Evolutionary conservation across 2,888 invertebrate genomes (phyloP).

Genomic region (Lithodes maja): DNA sequence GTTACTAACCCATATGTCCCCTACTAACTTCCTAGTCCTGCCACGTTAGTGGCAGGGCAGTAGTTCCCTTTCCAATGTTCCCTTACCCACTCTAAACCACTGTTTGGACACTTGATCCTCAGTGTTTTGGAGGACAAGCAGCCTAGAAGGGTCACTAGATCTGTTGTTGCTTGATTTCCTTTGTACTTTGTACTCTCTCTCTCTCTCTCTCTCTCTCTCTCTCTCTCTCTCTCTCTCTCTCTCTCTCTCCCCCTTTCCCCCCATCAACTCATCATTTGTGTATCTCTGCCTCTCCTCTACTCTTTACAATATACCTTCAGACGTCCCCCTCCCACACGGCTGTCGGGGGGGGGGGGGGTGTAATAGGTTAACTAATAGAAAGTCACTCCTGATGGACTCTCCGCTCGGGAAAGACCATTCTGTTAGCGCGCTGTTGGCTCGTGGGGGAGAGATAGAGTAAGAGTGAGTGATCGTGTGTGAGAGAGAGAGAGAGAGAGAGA

Average conservation of each 20-base stretch:
- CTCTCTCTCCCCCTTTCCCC: too few relatives aligned
- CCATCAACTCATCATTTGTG: too few relatives aligned
- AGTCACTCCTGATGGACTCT: neutral
- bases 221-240: neutral
- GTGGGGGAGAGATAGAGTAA: slow-evolving; percentile 15
- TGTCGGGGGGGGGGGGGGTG: neutral
- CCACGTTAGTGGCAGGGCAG: too few relatives aligned
- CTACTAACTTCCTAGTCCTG: too few relatives aligned
- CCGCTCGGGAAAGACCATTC: too few relatives aligned
- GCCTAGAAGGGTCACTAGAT: too few relatives aligned
- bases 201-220: neutral
- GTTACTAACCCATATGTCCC: too few relatives aligned
- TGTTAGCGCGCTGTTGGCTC: neutral
- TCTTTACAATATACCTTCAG: too few relatives aligned
- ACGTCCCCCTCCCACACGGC: neutral
- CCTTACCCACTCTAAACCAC: neutral
- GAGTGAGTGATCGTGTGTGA: slow-evolving; percentile 13
- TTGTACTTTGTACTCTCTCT: neutral
- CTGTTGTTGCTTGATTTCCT: too few relatives aligned
- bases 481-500: slow-evolving; percentile 6
- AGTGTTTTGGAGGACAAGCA: too few relatives aligned
- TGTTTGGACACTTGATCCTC: neutral
- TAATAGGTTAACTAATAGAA: neutral
- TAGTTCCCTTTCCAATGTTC: too few relatives aligned
- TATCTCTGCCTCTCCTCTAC: too few relatives aligned